phyloP scores from a whole-genome alignment of 1,140 invertebrate genomes.

The honey bee (Apis mellifera) region DNA sequence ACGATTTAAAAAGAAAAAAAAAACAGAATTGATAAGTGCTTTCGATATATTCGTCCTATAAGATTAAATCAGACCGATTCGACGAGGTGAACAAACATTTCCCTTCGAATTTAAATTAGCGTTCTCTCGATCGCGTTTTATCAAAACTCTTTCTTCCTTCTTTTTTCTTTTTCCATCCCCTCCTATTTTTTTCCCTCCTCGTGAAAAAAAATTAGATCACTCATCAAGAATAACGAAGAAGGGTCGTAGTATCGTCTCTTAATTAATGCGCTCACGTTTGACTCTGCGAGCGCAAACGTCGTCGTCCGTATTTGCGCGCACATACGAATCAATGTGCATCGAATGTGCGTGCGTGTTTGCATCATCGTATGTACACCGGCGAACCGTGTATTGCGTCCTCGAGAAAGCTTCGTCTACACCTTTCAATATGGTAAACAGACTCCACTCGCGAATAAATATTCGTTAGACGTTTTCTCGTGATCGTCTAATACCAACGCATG shows the following conservation, averaged over 20 bases:
- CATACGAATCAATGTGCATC: neutral
- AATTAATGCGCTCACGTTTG: constrained; percentile 41
- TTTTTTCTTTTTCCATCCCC: accelerated
- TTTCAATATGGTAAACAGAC: constrained; percentile 18
- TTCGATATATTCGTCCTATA: too few species aligned
- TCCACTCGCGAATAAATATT: constrained; percentile 45
- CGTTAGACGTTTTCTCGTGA: constrained; percentile 16
- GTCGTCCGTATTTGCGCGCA: constrained; percentile 2
- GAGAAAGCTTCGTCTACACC: neutral
- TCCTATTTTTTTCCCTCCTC: accelerated
- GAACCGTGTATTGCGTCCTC: neutral
- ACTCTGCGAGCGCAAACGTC: neutral
- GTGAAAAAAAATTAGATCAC: neutral
- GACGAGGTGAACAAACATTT: neutral
- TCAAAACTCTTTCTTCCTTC: too few species aligned
- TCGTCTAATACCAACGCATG: neutral
- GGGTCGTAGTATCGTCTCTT: neutral
- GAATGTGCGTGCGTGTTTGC: neutral
- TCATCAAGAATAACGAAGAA: neutral
- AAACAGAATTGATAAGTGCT: too few species aligned
- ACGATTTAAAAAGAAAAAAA: too few species aligned
- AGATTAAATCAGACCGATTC: constrained; percentile 1
- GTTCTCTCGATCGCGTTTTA: neutral
- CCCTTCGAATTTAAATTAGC: neutral
- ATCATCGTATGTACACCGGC: too few species aligned